Conservation (phyloP, 2,113 vertebrate species). For the Myotis yumanensis region DNA sequence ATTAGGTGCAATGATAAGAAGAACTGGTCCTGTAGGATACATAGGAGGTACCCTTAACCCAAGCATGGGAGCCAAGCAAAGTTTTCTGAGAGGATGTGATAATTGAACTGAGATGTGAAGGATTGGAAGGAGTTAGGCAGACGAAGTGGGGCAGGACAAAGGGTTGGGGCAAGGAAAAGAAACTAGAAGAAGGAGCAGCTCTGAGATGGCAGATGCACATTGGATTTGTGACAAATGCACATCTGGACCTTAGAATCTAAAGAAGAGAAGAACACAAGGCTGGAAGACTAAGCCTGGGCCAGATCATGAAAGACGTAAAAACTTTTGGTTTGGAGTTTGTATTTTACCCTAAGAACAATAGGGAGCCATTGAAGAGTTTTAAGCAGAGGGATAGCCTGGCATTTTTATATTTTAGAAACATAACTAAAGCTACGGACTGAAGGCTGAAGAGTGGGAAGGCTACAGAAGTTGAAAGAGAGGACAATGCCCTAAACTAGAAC, state of each 20-base stretch:
- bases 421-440: neutral
- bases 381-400: neutral
- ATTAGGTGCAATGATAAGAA: neutral
- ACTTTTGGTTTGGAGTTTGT: neutral
- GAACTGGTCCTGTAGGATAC: neutral
- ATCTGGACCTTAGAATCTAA: neutral
- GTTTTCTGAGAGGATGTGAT: slow-evolving; percentile 8
- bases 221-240: neutral
- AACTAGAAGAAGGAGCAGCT: neutral
- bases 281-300: neutral
- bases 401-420: neutral
- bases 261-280: neutral
- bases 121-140: neutral
- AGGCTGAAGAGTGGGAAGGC: neutral
- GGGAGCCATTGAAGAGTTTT: neutral
- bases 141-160: neutral
- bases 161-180: neutral
- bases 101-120: neutral
- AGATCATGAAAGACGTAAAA: neutral
- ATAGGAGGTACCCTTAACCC: neutral
- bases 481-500: neutral
- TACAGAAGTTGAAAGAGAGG: neutral
- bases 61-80: neutral
- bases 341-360: neutral
- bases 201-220: neutral